phyloP scores from a whole-genome alignment of 2,888 invertebrate genomes.

The Eupithecia pulchellata region DNA sequence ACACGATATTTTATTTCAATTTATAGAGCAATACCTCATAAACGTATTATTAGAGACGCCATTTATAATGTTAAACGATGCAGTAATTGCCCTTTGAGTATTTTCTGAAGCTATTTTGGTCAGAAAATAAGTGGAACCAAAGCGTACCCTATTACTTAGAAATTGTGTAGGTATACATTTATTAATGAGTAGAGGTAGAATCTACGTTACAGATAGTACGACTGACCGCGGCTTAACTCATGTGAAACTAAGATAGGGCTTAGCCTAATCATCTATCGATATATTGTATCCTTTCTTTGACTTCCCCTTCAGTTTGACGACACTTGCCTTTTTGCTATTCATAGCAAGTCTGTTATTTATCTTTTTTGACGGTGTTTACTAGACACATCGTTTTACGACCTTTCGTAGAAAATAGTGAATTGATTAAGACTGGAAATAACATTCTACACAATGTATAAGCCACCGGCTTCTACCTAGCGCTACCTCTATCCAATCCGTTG shows the following conservation, averaged over 20 bases:
- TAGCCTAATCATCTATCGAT: not conserved
- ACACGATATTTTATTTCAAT: conserved; percentile 82
- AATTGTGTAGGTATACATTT: not conserved
- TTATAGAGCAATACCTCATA: conserved; percentile 73
- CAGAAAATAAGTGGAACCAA: conserved; percentile 16
- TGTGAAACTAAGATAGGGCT: not conserved
- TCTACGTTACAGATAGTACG: not conserved
- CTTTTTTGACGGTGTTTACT: conserved; percentile 4
- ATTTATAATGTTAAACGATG: conserved; percentile 68
- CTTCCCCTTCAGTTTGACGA: not conserved
- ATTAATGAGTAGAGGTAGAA: not conserved
- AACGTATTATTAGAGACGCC: conserved; percentile 66
- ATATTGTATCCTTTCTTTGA: not conserved
- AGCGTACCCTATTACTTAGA: not conserved
- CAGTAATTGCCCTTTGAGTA: conserved; percentile 54
- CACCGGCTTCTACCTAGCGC: no score
- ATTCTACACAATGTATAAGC: no score
- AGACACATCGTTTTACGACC: not conserved
- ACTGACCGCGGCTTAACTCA: not conserved
- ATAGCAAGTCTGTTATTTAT: conserved; percentile 1
- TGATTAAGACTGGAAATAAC: no score
- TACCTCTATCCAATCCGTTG: no score
- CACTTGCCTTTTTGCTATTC: conserved; percentile 7
- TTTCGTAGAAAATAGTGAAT: no score
- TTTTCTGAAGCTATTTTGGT: conserved; percentile 25